A percentile compares a stretch with the other conserved stretches of the same genome.
Conservation (phyloP, 1,140 invertebrate species). For the Pogonus chalceus region DNA sequence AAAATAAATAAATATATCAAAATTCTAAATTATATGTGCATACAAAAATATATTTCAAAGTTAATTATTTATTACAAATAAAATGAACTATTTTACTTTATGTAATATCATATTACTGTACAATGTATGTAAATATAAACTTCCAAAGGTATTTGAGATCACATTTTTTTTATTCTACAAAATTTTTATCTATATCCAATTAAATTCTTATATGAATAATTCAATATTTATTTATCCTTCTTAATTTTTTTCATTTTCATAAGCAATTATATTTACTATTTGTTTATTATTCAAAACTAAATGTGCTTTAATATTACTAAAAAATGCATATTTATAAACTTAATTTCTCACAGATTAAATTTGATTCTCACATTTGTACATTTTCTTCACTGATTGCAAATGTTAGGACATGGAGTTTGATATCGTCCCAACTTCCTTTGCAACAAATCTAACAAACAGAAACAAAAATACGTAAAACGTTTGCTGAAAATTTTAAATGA, state of each 20-base stretch:
- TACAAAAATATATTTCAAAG: background rate
- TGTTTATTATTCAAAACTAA: too few species aligned
- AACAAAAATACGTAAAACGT: conserved; percentile 10
- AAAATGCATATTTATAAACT: too few species aligned
- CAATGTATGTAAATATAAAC: background rate
- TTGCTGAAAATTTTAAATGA: conserved; percentile 12
- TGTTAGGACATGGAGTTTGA: conserved; percentile 23
- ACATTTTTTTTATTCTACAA: too few species aligned
- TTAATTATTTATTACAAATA: background rate
- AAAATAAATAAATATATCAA: background rate
- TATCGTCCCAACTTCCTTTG: conserved; percentile 21
- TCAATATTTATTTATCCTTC: too few species aligned
- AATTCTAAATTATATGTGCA: background rate
- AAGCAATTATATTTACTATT: too few species aligned
- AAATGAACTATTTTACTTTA: background rate
- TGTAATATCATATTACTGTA: background rate
- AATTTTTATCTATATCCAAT: too few species aligned
- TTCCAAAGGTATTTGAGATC: conserved; percentile 2
- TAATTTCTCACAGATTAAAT: too few species aligned
- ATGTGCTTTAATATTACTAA: too few species aligned
- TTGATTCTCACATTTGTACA: too few species aligned
- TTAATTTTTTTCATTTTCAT: too few species aligned
- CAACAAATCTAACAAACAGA: conserved; percentile 18
- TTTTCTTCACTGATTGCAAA: conserved; percentile 13
- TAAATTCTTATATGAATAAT: too few species aligned